phyloP scores from a whole-genome alignment of 2,888 invertebrate genomes.

The Cremastinae sp. region DNA sequence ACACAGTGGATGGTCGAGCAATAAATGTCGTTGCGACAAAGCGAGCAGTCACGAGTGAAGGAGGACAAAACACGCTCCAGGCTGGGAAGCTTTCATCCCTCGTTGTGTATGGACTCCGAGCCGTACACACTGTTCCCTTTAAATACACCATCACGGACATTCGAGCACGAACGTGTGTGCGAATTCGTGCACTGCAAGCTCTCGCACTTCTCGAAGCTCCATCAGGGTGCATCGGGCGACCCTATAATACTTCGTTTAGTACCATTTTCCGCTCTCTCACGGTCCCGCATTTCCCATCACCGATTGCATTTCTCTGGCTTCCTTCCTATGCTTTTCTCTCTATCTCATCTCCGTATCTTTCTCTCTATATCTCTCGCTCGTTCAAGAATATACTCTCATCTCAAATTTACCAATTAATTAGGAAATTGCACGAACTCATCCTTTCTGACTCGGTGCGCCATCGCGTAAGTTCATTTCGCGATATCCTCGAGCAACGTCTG shows the following conservation, averaged over 20 bases:
- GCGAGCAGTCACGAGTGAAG: slow-evolving; percentile 64
- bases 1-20: slow-evolving; percentile 44
- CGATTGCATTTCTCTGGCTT: background rate
- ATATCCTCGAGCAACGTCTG: slow-evolving; percentile 12
- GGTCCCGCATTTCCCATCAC: slow-evolving; percentile 10
- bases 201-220: slow-evolving; percentile 32
- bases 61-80: slow-evolving; percentile 46
- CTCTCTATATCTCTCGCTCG: background rate
- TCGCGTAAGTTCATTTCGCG: background rate
- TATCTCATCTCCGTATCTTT: background rate
- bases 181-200: slow-evolving; percentile 24
- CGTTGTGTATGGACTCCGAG: slow-evolving; percentile 23
- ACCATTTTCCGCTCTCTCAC: slow-evolving; percentile 64
- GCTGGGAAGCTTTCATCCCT: slow-evolving; percentile 63
- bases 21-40: slow-evolving; percentile 67
- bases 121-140: slow-evolving; percentile 10
- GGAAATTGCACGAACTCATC: slow-evolving; percentile 68
- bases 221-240: slow-evolving; percentile 46
- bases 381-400: background rate
- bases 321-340: background rate
- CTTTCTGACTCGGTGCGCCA: background rate
- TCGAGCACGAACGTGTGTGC: background rate
- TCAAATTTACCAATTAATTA: slow-evolving; percentile 74
- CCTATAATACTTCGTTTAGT: slow-evolving; percentile 71
- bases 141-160: background rate